Conservation (phyloP, 2,888 invertebrate genomes). For the Hipparchia sbordonii region DNA sequence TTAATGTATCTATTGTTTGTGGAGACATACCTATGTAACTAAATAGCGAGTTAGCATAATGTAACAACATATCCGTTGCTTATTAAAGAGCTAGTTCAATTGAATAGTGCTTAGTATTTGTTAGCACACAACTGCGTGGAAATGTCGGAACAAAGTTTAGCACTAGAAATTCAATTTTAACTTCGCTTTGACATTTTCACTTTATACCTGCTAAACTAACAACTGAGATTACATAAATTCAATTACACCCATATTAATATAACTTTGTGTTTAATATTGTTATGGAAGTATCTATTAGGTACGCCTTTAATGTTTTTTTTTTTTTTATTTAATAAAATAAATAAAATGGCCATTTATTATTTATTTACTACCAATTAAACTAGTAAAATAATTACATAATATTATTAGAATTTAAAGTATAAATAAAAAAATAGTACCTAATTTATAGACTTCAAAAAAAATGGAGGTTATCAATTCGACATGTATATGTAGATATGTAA, state of each 20-base stretch:
- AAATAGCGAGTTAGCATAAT: neutral
- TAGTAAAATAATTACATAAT: too few species aligned
- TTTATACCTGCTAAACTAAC: neutral
- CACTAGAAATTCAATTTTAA: conserved; percentile 27
- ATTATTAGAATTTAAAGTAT: too few species aligned
- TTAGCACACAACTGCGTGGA: conserved; percentile 8
- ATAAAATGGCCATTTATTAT: too few species aligned
- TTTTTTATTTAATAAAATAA: too few species aligned
- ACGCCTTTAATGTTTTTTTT: too few species aligned
- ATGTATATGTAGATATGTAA: too few species aligned
- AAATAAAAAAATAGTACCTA: too few species aligned
- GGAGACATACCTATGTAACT: neutral
- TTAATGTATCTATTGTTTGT: conserved; percentile 5
- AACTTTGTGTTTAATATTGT: neutral
- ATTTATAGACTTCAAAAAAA: too few species aligned
- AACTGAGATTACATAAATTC: neutral
- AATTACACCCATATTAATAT: neutral
- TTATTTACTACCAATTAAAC: too few species aligned
- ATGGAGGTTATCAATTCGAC: too few species aligned
- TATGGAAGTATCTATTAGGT: too few species aligned
- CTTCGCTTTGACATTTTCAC: conserved; percentile 27
- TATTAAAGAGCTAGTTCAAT: conserved; percentile 23
- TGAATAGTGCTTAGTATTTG: conserved; percentile 15
- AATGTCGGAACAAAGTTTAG: conserved; percentile 28
- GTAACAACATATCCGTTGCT: conserved; percentile 3